Base-by-base conservation (phyloP, 2,113 vertebrate species). In the Daubentonia madagascariensis region DNA sequence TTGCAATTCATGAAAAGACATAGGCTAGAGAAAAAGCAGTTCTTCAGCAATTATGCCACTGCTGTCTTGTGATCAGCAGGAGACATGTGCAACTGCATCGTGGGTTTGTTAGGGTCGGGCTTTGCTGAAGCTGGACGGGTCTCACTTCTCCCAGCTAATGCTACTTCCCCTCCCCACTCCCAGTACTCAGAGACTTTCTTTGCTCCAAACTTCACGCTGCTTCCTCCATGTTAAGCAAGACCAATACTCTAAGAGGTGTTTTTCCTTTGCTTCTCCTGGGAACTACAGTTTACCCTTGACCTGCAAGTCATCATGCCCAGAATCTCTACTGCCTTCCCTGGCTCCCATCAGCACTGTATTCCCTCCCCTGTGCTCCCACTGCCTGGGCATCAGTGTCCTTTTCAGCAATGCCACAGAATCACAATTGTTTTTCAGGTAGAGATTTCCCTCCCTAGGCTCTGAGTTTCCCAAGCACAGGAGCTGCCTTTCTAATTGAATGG, bases 71-170 rank as follows among this genome's bases (percentile, higher is more conserved):
- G 1, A n/a, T 8, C 61, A 18, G 10, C 1, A 0, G 0, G 22
- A 89, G 3, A 28, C 4, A 0, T 1, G 2, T 0, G 0, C 18
- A 9, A 1, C 8, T 1, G 20, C 8, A 0, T 28, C 6, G 6
- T 0, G 25, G 23, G 37, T 16, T 43, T 30, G 40, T 61, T 13
- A 16, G 0, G 1, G 37, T 7, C 22, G 22, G 25, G 50, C 13
- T n/a, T 17, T 12, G 37, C 45, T 14, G 20, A 40, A 16, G 30
- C 14, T 8, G 40, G 22, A 9, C 4, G 7, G 16, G 79, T 25
- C 59, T 80, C n/a, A 2, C 43, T 5, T 22, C 87, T 16, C 13
- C 35, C 37, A 25, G 20, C 18, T 23, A 14, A 16, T 2, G 52
- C 8, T 1, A 0, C 32, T 45, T 30, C 72, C 3, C 30, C 6